Percentiles rank a stretch among this genome's conserved stretches.
Evolutionary conservation across 1,140 invertebrate species (phyloP).

Genomic region (Drosophila nigromelanica): DNA sequence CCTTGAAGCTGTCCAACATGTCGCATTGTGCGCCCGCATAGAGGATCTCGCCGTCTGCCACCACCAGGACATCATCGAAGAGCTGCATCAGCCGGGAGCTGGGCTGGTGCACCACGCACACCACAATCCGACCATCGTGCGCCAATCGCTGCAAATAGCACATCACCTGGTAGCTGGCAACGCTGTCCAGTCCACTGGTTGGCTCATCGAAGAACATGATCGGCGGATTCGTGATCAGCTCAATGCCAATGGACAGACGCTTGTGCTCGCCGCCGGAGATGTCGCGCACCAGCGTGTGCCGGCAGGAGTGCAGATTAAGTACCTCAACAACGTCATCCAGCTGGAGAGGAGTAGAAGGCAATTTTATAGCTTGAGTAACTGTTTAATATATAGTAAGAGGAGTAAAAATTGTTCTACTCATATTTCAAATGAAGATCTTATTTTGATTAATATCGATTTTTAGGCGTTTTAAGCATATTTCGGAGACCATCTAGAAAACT

Average conservation of each 20-base stretch:
- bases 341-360: slow-evolving; percentile 75
- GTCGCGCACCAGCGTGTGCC: slow-evolving; percentile 87
- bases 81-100: slow-evolving; percentile 91
- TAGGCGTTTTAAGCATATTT: too few species aligned
- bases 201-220: slow-evolving; percentile 89
- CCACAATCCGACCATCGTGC: slow-evolving; percentile 89
- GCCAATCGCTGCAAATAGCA: slow-evolving; percentile 88
- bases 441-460: too few species aligned
- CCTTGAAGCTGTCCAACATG: slow-evolving; percentile 85
- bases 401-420: too few species aligned
- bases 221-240: slow-evolving; percentile 92
- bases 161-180: slow-evolving; percentile 89
- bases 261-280: slow-evolving; percentile 94
- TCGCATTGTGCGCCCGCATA: slow-evolving; percentile 86
- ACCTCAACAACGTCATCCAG: slow-evolving; percentile 86
- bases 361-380: background rate
- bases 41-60: slow-evolving; percentile 86
- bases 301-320: slow-evolving; percentile 86
- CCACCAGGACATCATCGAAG: slow-evolving; percentile 88
- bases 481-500: too few species aligned
- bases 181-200: slow-evolving; percentile 91
- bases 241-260: slow-evolving; percentile 92
- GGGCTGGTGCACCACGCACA: slow-evolving; percentile 95
- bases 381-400: too few species aligned
- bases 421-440: too few species aligned